Percentiles rank a stretch among this genome's conserved stretches.
Conservation (phyloP, 2,113 vertebrate species). For the Ceyx melanurus region DNA sequence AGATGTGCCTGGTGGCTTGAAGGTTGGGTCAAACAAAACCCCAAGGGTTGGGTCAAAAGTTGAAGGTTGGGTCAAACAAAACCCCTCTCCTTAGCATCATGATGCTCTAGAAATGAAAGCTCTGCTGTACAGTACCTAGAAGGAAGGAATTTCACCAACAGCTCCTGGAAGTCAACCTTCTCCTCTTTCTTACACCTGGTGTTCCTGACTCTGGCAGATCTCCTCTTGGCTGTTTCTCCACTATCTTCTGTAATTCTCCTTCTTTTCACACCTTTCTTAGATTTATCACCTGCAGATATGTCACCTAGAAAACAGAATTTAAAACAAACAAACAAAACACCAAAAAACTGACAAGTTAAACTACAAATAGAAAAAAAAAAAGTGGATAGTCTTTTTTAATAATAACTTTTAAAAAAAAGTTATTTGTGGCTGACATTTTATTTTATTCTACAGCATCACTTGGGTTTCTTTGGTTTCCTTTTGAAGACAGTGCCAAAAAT, state of each 20-base stretch:
- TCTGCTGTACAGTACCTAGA: conserved; percentile 78
- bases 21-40: background rate
- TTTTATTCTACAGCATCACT: background rate
- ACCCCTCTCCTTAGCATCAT: background rate
- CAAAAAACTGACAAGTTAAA: background rate
- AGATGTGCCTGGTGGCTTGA: background rate
- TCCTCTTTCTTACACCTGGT: conserved; percentile 98
- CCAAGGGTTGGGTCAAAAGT: background rate
- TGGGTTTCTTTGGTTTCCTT: background rate
- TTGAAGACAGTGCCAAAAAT: background rate
- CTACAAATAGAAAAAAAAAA: background rate
- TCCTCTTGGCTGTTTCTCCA: conserved; percentile 92
- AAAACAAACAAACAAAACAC: fast-evolving
- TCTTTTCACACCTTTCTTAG: conserved; percentile 90
- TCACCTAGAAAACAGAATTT: conserved; percentile 73
- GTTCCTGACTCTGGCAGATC: conserved; percentile 94
- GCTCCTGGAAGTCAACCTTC: conserved; percentile 96
- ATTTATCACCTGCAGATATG: conserved; percentile 83
- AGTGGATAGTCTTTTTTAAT: background rate
- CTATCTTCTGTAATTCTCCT: conserved; percentile 88
- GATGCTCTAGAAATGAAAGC: background rate
- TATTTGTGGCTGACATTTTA: background rate
- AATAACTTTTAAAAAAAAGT: background rate
- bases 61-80: background rate
- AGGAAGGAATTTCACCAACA: conserved; percentile 93